These are phyloP conservation scores for Scotopteryx bipunctaria DNA, from an alignment of 2,888 invertebrate genomes.

Conservation along the genomic window DNA sequence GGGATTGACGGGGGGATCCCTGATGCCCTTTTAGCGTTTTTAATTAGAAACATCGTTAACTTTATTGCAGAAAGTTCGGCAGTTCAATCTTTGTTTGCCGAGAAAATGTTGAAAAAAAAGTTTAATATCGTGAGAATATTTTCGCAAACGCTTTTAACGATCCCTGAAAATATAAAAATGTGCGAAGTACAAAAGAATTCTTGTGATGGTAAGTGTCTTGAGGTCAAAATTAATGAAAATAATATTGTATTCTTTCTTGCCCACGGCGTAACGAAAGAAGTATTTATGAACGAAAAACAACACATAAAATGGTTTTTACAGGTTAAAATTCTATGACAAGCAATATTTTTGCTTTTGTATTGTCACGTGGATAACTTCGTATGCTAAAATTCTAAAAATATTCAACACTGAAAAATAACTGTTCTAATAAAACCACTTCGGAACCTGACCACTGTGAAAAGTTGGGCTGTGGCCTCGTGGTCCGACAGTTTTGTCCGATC, in stretches of 20 bases:
- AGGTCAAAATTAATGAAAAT: constrained; percentile 5
- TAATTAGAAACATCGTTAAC: constrained; percentile 53
- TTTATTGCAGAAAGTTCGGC: constrained; percentile 47
- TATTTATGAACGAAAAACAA: no score
- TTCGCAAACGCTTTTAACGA: constrained; percentile 26
- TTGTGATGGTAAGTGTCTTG: constrained; percentile 4
- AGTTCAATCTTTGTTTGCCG: constrained; percentile 48
- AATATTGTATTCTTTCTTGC: neutral
- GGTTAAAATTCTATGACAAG: no score
- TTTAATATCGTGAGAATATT: constrained; percentile 46
- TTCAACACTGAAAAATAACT: no score
- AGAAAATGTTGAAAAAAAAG: constrained; percentile 50
- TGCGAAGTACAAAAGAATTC: constrained; percentile 6
- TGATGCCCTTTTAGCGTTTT: constrained; percentile 46
- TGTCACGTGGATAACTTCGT: no score
- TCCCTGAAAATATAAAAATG: constrained; percentile 25
- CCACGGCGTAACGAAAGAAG: no score
- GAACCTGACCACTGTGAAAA: no score
- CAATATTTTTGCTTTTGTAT: no score
- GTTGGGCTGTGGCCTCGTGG: no score
- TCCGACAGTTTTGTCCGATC: no score
- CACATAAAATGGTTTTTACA: no score
- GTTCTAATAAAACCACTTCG: no score
- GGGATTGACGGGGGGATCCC: constrained; percentile 49
- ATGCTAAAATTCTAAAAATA: no score